Evolutionary conservation across 2,113 vertebrate genomes (phyloP).

Genomic region (Callospermophilus lateralis): DNA sequence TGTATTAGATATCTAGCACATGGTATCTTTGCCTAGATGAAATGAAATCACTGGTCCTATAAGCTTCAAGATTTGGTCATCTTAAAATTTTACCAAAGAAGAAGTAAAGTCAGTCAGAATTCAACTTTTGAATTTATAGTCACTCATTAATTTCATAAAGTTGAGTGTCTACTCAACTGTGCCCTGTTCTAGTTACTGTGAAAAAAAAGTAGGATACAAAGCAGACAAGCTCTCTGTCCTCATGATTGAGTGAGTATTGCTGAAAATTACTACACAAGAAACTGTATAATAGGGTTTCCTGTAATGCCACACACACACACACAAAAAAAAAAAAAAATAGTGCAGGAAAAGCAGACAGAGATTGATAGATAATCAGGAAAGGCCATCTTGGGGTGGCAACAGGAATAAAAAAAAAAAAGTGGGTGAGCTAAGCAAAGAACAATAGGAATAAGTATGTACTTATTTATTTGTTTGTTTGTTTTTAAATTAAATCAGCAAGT

Average conservation of each 20-base stretch:
- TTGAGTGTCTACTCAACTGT: background rate
- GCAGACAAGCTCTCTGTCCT: background rate
- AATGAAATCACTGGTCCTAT: background rate
- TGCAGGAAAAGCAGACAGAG: background rate
- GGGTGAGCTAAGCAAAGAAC: background rate
- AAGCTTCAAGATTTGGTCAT: background rate
- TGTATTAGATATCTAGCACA: background rate
- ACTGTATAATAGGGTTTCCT: background rate
- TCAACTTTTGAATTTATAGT: background rate
- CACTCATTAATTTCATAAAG: background rate
- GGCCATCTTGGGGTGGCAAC: background rate
- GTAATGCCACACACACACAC: background rate
- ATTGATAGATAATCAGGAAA: background rate
- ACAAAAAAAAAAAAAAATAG: conserved; percentile 25
- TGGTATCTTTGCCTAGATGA: background rate
- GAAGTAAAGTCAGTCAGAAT: background rate
- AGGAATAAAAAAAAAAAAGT: background rate
- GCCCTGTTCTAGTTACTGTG: background rate
- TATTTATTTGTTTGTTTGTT: too few relatives aligned
- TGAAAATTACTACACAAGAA: background rate
- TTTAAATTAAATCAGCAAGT: too few relatives aligned
- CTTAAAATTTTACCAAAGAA: background rate
- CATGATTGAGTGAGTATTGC: background rate
- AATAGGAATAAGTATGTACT: background rate
- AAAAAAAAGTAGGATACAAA: background rate